Evolutionary conservation across 2,888 invertebrate genomes (phyloP), one percentile per base, ranked within the genome.

Genomic region (Ectemnius continuus): DNA sequence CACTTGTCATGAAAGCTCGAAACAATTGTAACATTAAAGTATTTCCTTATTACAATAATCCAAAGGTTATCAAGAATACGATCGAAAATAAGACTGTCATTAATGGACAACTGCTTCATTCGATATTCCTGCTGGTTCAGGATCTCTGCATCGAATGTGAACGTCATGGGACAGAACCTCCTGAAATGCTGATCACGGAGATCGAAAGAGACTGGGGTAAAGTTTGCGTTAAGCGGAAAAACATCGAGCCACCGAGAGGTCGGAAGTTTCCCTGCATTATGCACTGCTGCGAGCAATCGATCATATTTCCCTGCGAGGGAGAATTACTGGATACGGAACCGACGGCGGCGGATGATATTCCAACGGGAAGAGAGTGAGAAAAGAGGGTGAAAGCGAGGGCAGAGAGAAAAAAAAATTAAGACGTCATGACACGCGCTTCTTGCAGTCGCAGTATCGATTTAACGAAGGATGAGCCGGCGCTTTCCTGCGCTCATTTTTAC

Each of bases 221-320:
- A 36, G 36, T 36, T 36, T 36, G 5, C 36, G 36, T 36, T 36
- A 36, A 36, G 11, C 36, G 36, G 36, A 36, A 36, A 23, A 60
- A 28, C 13, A 23, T 60, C 59, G 59, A 26, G 14, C 13, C n/a
- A 36, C 16, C 26, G 58, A 58, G 11, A 36, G 36, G 36, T 36
- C 36, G 36, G 36, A 36, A 36, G 36, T 36, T 36, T 36, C 6
- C 56, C 61, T 65, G 67, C 73, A 67, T 75, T 48, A 56, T 61
- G 11, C 52, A n/a, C n/a, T 47, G 48, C 59, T 20, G 47, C 52
- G n/a, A 18, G 20, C 75, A 64, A 75, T 75, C 75, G 67, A 75
- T 75, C 73, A 73, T 73, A 73, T 73, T 75, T 73, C 73, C 36
- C 36, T 36, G 48, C 52, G 26, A 23, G 64, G 61, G 36, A 60